These are phyloP conservation scores for Scaptomyza caliginosa DNA, from an alignment of 2,888 invertebrate species.

Conservation along the genomic window DNA sequence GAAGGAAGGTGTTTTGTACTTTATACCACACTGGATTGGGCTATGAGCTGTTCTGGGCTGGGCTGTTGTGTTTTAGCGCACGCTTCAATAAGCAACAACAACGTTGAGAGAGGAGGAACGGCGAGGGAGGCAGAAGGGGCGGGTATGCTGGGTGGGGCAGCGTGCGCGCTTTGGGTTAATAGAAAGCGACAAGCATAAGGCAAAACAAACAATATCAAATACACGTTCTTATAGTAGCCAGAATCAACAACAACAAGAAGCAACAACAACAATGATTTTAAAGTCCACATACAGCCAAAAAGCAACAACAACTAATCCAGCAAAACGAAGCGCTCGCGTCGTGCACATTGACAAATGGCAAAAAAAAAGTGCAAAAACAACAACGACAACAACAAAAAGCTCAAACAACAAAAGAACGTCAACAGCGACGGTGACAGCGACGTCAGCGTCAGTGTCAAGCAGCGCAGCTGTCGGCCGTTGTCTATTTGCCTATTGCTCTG, in stretches of 20 bases:
- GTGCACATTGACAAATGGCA: slow-evolving; percentile 46
- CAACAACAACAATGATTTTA: slow-evolving; percentile 28
- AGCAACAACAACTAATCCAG: slow-evolving; percentile 53
- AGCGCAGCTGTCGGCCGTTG: slow-evolving; percentile 58
- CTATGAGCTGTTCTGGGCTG: neutral
- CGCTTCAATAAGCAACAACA: slow-evolving; percentile 45
- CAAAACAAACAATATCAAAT: slow-evolving; percentile 52
- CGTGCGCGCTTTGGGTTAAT: slow-evolving; percentile 41
- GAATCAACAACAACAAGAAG: slow-evolving; percentile 6
- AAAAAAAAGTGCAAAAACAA: slow-evolving; percentile 24
- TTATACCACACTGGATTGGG: neutral
- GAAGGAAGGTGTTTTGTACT: neutral
- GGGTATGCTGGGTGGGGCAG: slow-evolving; percentile 34
- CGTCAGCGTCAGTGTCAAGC: slow-evolving; percentile 52
- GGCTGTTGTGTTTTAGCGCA: slow-evolving; percentile 22
- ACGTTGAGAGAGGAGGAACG: neutral
- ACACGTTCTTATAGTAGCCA: slow-evolving; percentile 35
- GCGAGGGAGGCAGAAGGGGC: too few relatives aligned
- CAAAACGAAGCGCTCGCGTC: slow-evolving; percentile 43
- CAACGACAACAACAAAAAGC: slow-evolving; percentile 29
- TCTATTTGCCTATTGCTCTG: slow-evolving; percentile 41
- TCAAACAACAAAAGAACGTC: slow-evolving; percentile 50
- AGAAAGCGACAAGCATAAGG: slow-evolving; percentile 51
- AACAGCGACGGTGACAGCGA: slow-evolving; percentile 20
- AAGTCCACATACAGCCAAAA: slow-evolving; percentile 59